These are phyloP conservation scores for Otus sunia DNA, from an alignment of 2,113 vertebrate genomes.

Conservation along the genomic window DNA sequence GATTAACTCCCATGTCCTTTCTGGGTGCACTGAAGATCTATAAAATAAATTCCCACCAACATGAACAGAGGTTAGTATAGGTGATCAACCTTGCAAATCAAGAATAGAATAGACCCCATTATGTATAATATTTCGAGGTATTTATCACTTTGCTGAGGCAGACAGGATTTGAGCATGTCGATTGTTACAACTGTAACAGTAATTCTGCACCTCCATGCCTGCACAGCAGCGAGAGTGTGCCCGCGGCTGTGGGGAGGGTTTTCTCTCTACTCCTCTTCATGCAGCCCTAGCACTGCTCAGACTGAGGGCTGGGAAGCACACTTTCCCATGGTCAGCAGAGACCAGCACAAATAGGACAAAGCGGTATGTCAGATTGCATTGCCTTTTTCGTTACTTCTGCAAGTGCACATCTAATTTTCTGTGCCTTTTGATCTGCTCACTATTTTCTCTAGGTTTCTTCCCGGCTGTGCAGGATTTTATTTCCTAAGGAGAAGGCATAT, in stretches of 20 bases:
- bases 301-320: background rate
- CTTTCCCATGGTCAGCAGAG: background rate
- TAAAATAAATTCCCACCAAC: conserved; percentile 19
- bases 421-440: background rate
- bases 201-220: background rate
- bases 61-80: background rate
- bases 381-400: background rate
- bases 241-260: background rate
- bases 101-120: background rate
- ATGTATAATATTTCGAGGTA: conserved; percentile 18
- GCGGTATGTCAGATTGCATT: rapidly evolving
- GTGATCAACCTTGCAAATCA: conserved; percentile 55
- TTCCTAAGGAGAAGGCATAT: conserved; percentile 6
- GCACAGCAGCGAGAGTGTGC: background rate
- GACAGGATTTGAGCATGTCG: conserved; percentile 1
- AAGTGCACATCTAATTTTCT: background rate
- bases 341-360: background rate
- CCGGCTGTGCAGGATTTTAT: background rate
- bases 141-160: conserved; percentile 30
- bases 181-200: background rate
- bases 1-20: background rate
- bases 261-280: background rate
- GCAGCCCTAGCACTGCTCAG: rapidly evolving
- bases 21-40: background rate
- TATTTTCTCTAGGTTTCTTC: background rate